Percentiles rank a stretch among this genome's conserved stretches.
Conservation (phyloP, 2,113 vertebrate species). For the Brachyistius frenatus region DNA sequence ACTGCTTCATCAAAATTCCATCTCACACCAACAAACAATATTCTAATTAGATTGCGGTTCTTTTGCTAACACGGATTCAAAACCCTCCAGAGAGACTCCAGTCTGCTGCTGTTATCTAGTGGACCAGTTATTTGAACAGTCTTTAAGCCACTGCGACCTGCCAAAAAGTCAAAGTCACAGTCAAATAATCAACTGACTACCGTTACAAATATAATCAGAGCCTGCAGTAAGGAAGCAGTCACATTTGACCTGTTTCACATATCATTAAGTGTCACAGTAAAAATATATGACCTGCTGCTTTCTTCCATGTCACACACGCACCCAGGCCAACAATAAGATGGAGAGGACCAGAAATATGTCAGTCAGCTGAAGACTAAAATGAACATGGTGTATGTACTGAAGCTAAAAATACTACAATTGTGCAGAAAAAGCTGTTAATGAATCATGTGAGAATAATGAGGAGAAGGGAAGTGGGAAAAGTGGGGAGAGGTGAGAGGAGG, state of each 20-base stretch:
- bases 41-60: constrained; percentile 66
- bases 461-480: constrained; percentile 26
- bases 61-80: constrained; percentile 47
- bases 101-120: constrained; percentile 55
- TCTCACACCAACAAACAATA: constrained; percentile 60
- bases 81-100: constrained; percentile 46
- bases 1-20: constrained; percentile 62
- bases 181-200: constrained; percentile 26
- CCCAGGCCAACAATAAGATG: constrained; percentile 4
- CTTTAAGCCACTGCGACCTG: constrained; percentile 39
- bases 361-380: constrained; percentile 5
- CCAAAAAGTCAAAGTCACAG: constrained; percentile 44
- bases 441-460: constrained; percentile 56
- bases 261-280: constrained; percentile 5
- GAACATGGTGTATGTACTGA: constrained; percentile 18
- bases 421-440: constrained; percentile 63
- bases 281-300: constrained; percentile 32
- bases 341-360: constrained; percentile 31
- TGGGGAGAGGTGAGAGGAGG: constrained; percentile 55
- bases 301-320: constrained; percentile 14
- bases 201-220: constrained; percentile 9
- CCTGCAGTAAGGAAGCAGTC: constrained; percentile 7
- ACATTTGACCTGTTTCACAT: constrained; percentile 37
- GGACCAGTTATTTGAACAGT: constrained; percentile 58
- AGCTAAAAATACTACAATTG: constrained; percentile 64